Base-by-base conservation (phyloP, 1,140 invertebrate genomes). In the Drosophila melanica region DNA sequence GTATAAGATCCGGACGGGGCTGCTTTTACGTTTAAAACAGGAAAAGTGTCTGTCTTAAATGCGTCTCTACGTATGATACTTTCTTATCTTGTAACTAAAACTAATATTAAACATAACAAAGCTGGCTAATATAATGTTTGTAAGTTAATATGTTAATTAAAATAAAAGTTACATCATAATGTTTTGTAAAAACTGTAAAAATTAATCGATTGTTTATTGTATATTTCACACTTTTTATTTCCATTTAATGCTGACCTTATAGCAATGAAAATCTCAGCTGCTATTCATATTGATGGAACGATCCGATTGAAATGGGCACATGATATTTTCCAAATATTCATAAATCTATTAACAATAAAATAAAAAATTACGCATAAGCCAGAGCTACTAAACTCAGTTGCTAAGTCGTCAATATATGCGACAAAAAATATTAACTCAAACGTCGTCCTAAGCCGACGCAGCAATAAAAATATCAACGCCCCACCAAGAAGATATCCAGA, bases 401-500 rank as follows among this genome's bases (percentile, higher is more conserved):
- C 48, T 64, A 72, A 72, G 72, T 77, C 55, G 53, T 67, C 54
- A 44, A 67, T 53, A 59, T 59, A 54, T 53, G 39, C 8, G 23
- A 30, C 3, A n/a, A 33, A 23, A 42, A 20, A 41, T n/a, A 18
- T 8, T 12, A n/a, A 11, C n/a, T 16, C 41, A 27, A 5, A 64
- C 16, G 14, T 58, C 59, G 53, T 42, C 47, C 64, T 84, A 84
- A 87, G 75, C 82, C 75, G 65, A 27, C 41, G 64, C 50, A 63
- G 75, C 79, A 74, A 82, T 87, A 87, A 87, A 86, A 87, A 87
- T 87, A 87, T 87, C 82, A 87, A 82, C 79, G 79, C 59, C 78
- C 72, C 75, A 60, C 18, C 18, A 55, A 48, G 54, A 37, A 44
- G 35, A 50, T 63, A 18, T 20, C 11, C 9, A 42, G 51, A 33